Percentiles rank a stretch among this genome's conserved stretches.
These are phyloP conservation scores for Istiophorus platypterus DNA, from an alignment of 2,113 vertebrate species.

Conservation along the genomic window DNA sequence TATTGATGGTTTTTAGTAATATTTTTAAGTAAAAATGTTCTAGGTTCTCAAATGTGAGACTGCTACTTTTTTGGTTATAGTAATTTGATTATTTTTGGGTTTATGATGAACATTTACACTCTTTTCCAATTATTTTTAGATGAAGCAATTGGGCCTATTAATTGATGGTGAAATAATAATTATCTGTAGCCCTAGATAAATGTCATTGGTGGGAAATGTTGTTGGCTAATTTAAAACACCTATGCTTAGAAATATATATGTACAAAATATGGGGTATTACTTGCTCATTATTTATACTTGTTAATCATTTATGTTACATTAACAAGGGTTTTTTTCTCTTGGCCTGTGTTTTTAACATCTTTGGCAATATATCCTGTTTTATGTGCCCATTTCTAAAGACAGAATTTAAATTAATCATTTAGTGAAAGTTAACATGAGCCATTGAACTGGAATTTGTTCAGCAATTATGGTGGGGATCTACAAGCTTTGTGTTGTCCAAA, in stretches of 20 bases:
- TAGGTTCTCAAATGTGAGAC: not conserved
- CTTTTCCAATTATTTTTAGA: not conserved
- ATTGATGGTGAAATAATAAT: not conserved
- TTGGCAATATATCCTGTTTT: conserved; percentile 3
- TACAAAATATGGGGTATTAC: not conserved
- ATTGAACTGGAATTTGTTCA: conserved; percentile 54
- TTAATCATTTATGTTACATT: conserved; percentile 1
- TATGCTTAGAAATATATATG: conserved; percentile 5
- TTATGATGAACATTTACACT: not conserved
- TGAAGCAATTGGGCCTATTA: not conserved
- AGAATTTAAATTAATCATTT: conserved; percentile 38
- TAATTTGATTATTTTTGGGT: not conserved
- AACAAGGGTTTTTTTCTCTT: no score
- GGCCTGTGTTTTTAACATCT: not conserved
- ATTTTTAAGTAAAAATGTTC: not conserved
- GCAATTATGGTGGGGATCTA: conserved; percentile 29
- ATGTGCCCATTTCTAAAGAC: conserved; percentile 35
- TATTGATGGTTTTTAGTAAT: not conserved
- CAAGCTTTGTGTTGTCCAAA: conserved; percentile 57
- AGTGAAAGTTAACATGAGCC: conserved; percentile 47
- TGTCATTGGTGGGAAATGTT: not conserved
- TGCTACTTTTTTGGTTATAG: not conserved
- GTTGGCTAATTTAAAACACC: no score
- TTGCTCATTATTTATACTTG: conserved; percentile 14
- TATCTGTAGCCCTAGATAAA: not conserved